These are phyloP conservation scores for Parauchenoglanis punctatus DNA, from an alignment of 2,797 vertebrate genomes.

Conservation along the genomic window DNA sequence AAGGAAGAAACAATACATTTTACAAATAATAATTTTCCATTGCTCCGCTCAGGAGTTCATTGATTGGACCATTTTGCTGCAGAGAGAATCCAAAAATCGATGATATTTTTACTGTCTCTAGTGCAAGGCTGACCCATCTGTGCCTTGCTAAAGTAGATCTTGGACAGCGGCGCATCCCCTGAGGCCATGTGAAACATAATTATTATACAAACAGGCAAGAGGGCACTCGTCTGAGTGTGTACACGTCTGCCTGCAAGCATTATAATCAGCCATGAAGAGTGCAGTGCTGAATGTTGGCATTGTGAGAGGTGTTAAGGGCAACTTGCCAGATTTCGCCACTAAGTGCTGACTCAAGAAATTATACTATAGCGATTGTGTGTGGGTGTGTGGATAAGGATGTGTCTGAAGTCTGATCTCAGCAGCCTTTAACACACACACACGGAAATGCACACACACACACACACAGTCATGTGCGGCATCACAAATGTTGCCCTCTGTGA, in stretches of 20 bases:
- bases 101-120: background rate
- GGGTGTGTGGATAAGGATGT: background rate
- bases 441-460: background rate
- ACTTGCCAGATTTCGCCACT: conserved; percentile 26
- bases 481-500: conserved; percentile 18
- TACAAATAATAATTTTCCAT: background rate
- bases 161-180: background rate
- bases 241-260: background rate
- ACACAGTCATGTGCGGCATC: conserved; percentile 30
- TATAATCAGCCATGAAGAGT: background rate
- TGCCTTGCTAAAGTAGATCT: background rate
- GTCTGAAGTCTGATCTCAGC: background rate
- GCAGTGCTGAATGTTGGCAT: conserved; percentile 21
- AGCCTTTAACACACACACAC: background rate
- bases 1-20: background rate
- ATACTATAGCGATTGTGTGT: background rate
- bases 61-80: background rate
- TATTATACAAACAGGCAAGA: background rate
- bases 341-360: conserved; percentile 39
- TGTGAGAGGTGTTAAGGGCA: conserved; percentile 15
- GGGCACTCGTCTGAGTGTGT: conserved; percentile 7
- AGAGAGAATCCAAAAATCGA: background rate
- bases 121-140: conserved; percentile 14
- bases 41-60: background rate
- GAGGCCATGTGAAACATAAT: background rate